Conservation (phyloP, 2,888 invertebrate species). For the Theristus sp. region DNA sequence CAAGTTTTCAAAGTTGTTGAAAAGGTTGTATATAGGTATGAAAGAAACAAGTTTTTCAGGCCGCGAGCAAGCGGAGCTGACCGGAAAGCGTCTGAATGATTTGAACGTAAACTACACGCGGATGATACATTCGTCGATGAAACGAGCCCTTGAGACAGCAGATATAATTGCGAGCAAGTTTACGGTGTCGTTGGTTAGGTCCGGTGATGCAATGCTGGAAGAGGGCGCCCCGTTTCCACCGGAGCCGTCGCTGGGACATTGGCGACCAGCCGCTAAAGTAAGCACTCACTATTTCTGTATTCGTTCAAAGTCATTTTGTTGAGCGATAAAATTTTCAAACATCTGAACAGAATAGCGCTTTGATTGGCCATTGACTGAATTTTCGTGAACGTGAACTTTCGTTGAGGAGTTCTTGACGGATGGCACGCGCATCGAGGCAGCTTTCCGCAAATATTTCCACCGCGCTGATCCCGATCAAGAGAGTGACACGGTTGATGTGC, state of each 20-base stretch:
- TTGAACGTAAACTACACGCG: conserved; percentile 58
- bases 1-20: neutral
- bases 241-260: conserved; percentile 68
- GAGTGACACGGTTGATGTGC: conserved; percentile 61
- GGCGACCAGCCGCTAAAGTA: conserved; percentile 64
- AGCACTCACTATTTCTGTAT: too few species aligned
- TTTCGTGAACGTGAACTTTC: too few species aligned
- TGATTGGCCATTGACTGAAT: neutral
- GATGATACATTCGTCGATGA: conserved; percentile 74
- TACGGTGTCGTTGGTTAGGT: neutral
- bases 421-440: conserved; percentile 83
- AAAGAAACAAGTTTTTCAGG: conserved; percentile 48
- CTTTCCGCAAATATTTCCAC: conserved; percentile 76
- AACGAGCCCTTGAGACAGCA: conserved; percentile 34
- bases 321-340: neutral
- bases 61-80: conserved; percentile 59
- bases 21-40: too few species aligned
- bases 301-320: too few species aligned
- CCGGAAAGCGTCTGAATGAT: conserved; percentile 56
- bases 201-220: conserved; percentile 41
- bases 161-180: neutral
- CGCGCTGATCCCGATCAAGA: conserved; percentile 59
- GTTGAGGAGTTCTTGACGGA: conserved; percentile 75
- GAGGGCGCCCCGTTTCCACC: conserved; percentile 89
- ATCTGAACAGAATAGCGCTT: neutral